Evolutionary conservation across 2,113 vertebrate species (phyloP).

Genomic region (Sula dactylatra): DNA sequence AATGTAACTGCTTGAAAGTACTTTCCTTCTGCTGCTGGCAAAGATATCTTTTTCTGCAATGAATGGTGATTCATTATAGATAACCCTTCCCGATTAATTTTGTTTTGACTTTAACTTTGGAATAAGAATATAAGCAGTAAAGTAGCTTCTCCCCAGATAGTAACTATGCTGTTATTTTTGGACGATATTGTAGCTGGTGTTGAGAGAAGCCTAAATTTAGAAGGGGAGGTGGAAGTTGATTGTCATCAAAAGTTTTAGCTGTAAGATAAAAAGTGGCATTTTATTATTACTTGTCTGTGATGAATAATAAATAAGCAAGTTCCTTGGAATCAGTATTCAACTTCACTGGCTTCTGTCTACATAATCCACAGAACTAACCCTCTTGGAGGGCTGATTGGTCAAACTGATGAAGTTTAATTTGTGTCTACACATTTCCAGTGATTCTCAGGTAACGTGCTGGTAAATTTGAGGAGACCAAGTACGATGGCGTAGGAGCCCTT

Average conservation of each 20-base stretch:
- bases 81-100: slow-evolving; percentile 76
- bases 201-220: slow-evolving; percentile 67
- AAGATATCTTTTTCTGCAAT: slow-evolving; percentile 56
- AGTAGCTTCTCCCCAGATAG: slow-evolving; percentile 33
- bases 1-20: slow-evolving; percentile 62
- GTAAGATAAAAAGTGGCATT: slow-evolving; percentile 33
- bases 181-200: slow-evolving; percentile 6
- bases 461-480: not conserved
- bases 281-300: slow-evolving; percentile 35
- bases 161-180: slow-evolving; percentile 65
- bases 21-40: slow-evolving; percentile 41
- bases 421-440: not conserved
- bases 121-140: slow-evolving; percentile 44
- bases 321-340: slow-evolving; percentile 33
- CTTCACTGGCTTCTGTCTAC: slow-evolving; percentile 4
- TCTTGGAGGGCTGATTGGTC: not conserved
- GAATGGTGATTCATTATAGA: slow-evolving; percentile 77
- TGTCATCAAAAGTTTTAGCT: slow-evolving; percentile 63
- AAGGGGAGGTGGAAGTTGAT: slow-evolving; percentile 3
- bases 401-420: not conserved
- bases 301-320: slow-evolving; percentile 64
- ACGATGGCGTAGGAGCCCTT: not conserved
- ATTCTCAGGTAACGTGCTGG: not conserved
- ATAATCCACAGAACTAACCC: not conserved
- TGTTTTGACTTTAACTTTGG: slow-evolving; percentile 75